A percentile compares a stretch with the other conserved stretches of the same genome.
These are phyloP conservation scores for Schrankia costaestrigalis DNA, from an alignment of 2,888 invertebrate species.

Conservation along the genomic window DNA sequence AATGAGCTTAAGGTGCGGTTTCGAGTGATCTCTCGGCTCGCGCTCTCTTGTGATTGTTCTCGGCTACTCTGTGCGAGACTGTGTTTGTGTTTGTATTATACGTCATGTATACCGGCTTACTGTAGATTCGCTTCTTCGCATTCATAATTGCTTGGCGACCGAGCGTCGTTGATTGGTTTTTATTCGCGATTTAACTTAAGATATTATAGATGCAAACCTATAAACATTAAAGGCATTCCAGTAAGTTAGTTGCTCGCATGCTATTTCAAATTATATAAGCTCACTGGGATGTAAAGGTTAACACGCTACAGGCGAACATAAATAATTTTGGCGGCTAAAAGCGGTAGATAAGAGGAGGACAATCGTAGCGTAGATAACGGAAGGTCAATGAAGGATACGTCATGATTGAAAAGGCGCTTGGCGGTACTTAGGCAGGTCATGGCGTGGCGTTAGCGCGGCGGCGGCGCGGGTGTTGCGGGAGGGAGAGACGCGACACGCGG, in stretches of 20 bases:
- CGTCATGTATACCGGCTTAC: slow-evolving; percentile 77
- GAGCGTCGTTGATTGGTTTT: slow-evolving; percentile 63
- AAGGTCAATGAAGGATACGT: slow-evolving; percentile 76
- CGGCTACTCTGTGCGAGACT: slow-evolving; percentile 63
- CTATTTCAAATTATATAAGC: slow-evolving; percentile 3
- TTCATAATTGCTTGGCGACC: slow-evolving; percentile 75
- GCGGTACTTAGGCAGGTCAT: slow-evolving; percentile 53
- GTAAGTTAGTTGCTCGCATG: slow-evolving; percentile 2
- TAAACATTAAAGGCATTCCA: no score
- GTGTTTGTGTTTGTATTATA: slow-evolving; percentile 77
- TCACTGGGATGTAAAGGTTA: no score
- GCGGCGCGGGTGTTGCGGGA: slow-evolving; percentile 23
- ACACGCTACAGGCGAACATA: no score
- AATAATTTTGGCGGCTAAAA: slow-evolving; percentile 15
- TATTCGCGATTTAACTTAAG: slow-evolving; percentile 39
- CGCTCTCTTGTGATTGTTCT: slow-evolving; percentile 70
- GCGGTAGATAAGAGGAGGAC: slow-evolving; percentile 42
- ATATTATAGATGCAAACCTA: slow-evolving; percentile 26
- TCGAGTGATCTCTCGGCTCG: slow-evolving; percentile 74
- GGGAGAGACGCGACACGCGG: slow-evolving; percentile 24
- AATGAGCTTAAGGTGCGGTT: slow-evolving; percentile 81
- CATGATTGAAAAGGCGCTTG: slow-evolving; percentile 60
- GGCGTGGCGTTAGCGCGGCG: slow-evolving; percentile 31
- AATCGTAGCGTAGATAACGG: slow-evolving; percentile 71
- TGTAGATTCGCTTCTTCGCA: slow-evolving; percentile 77